Conservation (phyloP, 2,888 invertebrate species). For the Tenthredo distinguenda region DNA sequence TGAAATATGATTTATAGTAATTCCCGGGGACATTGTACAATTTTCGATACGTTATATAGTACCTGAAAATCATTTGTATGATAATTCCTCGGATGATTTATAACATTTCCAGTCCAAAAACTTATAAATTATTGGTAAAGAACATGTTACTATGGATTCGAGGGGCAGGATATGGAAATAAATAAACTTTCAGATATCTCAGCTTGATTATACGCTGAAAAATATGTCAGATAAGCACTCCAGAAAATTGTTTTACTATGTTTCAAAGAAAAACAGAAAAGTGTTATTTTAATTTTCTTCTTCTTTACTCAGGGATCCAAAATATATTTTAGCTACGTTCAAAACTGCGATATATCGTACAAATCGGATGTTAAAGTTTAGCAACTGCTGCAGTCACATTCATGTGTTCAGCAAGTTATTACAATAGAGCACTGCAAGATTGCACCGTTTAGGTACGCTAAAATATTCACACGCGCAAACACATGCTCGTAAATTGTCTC, state of each 20-base stretch:
- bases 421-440: constrained; percentile 28
- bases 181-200: too few relatives aligned
- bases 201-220: too few relatives aligned
- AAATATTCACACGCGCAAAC: constrained; percentile 19
- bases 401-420: neutral
- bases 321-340: neutral
- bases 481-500: constrained; percentile 37
- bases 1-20: neutral
- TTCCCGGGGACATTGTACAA: neutral
- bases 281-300: neutral
- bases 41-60: neutral
- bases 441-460: constrained; percentile 21
- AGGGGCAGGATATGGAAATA: too few relatives aligned
- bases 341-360: neutral
- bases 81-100: too few relatives aligned
- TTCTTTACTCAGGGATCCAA: neutral
- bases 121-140: too few relatives aligned
- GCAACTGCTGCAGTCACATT: neutral
- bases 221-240: too few relatives aligned
- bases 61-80: too few relatives aligned
- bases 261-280: too few relatives aligned
- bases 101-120: too few relatives aligned
- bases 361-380: neutral
- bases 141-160: too few relatives aligned
- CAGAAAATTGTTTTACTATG: neutral